Evolutionary conservation across 2,113 vertebrate genomes (phyloP), one percentile per base, ranked within the genome.

Genomic region (Rhinopithecus roxellana): DNA sequence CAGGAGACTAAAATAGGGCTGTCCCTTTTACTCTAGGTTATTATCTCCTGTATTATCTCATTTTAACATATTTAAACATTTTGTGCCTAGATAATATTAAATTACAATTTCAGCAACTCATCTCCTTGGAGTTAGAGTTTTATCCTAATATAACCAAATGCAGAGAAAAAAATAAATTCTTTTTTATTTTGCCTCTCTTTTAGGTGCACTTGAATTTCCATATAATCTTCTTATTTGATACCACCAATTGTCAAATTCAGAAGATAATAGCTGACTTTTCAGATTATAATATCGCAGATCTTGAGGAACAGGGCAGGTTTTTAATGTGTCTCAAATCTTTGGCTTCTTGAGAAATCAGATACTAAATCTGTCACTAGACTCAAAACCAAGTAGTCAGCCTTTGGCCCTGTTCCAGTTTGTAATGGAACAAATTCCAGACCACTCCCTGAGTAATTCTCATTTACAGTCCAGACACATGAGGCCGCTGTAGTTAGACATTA

Each of bases 301-400:
- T 59, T 17, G 52, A 25, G 8, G 18, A 40, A 74, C n/a, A 94
- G 32, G 1, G 4, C 3, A 84, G 2, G 2, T 14, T 78, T 74
- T 48, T 18, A 67, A 61, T 11, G 14, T 82, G 2, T 79, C 96
- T 96, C 30, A 87, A 89, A 77, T 92, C 3, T 59, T 97, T 52
- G n/a, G n/a, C 40, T 90, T 97, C 74, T 85, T 95, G 50, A 79
- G 45, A 85, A 97, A 97, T 85, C 40, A 82, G 48, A 85, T 70
- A 67, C 25, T 96, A 97, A 95, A 90, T 93, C 12, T 96, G 84
- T 88, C 82, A 77, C 38, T 81, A 43, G 35, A 82, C 38, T 91
- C 61, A 89, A 97, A 95, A 61, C 57, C 32, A 79, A 79, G 35
- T 91, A 64, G 72, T 94, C 72, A 87, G 35, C 3, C 43, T 64